Conservation (phyloP, 2,888 invertebrate species). For the Sinopyrophorus schimmeli region DNA sequence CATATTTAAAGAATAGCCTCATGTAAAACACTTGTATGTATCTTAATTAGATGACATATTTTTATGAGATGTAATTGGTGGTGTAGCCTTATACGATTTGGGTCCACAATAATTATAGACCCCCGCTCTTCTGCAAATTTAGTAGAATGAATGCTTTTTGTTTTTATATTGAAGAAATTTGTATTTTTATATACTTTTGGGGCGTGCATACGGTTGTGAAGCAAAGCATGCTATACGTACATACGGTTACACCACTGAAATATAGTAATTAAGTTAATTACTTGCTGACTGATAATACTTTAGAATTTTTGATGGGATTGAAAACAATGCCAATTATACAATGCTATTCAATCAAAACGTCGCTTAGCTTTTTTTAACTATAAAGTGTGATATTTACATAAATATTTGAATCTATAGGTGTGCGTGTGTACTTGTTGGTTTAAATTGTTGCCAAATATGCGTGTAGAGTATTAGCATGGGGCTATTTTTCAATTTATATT, state of each 20-base stretch:
- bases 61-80: constrained; percentile 21
- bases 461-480: constrained; percentile 37
- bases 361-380: constrained; percentile 36
- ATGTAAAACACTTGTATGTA: constrained; percentile 24
- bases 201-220: background rate
- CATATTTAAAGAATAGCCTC: constrained; percentile 36
- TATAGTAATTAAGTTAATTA: constrained; percentile 16
- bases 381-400: constrained; percentile 39
- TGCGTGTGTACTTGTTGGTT: constrained; percentile 13
- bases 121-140: constrained; percentile 5
- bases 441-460: constrained; percentile 39
- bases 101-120: constrained; percentile 1
- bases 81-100: constrained; percentile 10
- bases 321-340: constrained; percentile 24
- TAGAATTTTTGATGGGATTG: constrained; percentile 22
- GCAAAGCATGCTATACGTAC: constrained; percentile 6
- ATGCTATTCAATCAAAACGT: constrained; percentile 38
- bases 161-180: constrained; percentile 8
- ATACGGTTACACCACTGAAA: constrained; percentile 8
- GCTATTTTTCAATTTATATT: constrained; percentile 42
- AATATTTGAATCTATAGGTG: constrained; percentile 3
- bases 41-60: constrained; percentile 18
- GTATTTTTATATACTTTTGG: constrained; percentile 12
- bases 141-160: constrained; percentile 5
- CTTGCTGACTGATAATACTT: constrained; percentile 23